phyloP scores from a whole-genome alignment of 2,888 invertebrate species.

The Oscheius myriophilus region DNA sequence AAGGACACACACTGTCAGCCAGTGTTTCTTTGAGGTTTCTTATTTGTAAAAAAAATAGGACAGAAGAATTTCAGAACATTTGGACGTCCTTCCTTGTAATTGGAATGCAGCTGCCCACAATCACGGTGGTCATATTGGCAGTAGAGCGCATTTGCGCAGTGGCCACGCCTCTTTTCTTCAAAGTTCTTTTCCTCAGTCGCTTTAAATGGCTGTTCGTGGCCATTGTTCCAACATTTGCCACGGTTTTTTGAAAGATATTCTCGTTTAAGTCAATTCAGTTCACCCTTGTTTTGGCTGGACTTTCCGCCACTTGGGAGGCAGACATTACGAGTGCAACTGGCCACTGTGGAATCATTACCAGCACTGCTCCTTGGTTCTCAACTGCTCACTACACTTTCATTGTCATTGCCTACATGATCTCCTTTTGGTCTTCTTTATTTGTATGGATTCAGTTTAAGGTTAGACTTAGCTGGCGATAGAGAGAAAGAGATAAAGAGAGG shows the following conservation, averaged over 20 bases:
- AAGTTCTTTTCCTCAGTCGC: background rate
- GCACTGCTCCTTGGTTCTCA: slow-evolving; percentile 17
- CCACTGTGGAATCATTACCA: slow-evolving; percentile 23
- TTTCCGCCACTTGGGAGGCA: background rate
- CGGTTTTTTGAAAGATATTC: background rate
- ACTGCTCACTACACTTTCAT: slow-evolving; percentile 15
- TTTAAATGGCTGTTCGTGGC: slow-evolving; percentile 9
- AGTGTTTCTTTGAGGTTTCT: slow-evolving; percentile 20
- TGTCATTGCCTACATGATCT: slow-evolving; percentile 6
- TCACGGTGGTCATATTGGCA: slow-evolving; percentile 4
- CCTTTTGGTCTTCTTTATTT: slow-evolving; percentile 5
- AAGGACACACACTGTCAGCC: background rate
- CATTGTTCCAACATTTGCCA: background rate
- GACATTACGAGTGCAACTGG: background rate
- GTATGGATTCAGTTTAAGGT: slow-evolving; percentile 12
- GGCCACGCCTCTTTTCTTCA: slow-evolving; percentile 1
- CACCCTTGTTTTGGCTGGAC: slow-evolving; percentile 4
- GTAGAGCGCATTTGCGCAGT: slow-evolving; percentile 10
- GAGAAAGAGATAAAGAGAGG: no score
- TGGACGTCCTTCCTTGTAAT: slow-evolving; percentile 7
- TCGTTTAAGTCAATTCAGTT: background rate
- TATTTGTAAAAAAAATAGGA: no score
- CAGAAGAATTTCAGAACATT: background rate
- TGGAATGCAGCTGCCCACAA: slow-evolving; percentile 8
- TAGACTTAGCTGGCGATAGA: no score